Evolutionary conservation across 2,113 vertebrate species (phyloP).

Genomic region (Alligator sinensis): DNA sequence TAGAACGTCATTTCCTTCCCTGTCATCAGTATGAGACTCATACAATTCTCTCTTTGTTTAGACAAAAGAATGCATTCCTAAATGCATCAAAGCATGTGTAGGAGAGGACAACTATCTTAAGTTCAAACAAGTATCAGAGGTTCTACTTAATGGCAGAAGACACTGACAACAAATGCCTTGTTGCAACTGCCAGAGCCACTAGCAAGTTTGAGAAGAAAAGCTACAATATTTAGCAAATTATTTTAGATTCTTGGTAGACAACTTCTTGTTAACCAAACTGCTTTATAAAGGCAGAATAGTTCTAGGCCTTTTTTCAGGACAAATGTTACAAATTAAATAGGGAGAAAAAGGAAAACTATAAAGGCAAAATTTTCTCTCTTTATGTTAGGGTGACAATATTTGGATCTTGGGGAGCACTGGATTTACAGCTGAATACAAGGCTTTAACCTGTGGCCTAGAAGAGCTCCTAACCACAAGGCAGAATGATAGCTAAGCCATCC

Average conservation of each 20-base stretch:
- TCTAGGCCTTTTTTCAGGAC: background rate
- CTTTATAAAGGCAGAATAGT: background rate
- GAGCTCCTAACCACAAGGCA: too few species aligned
- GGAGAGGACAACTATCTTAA: background rate
- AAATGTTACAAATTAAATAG: background rate
- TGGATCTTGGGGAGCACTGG: too few species aligned
- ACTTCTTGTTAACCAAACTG: slow-evolving; percentile 6
- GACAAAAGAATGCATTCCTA: background rate
- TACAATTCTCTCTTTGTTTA: background rate
- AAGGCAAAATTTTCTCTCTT: background rate
- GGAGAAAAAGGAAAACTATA: fast-evolving
- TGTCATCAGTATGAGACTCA: background rate
- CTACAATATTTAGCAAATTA: background rate
- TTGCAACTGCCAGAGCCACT: background rate
- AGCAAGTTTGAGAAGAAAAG: background rate
- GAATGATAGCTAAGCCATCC: too few species aligned
- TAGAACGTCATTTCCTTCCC: background rate
- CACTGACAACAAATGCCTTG: background rate
- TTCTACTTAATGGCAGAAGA: background rate
- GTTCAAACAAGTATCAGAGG: slow-evolving; percentile 2
- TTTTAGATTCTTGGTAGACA: slow-evolving; percentile 26
- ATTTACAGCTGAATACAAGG: too few species aligned
- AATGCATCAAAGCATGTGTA: background rate
- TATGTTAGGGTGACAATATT: background rate
- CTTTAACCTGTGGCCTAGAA: too few species aligned